A percentile compares a stretch with the other conserved stretches of the same genome.
These are phyloP conservation scores for Rhorus exstirpatorius DNA, from an alignment of 2,888 invertebrate species.

Conservation along the genomic window DNA sequence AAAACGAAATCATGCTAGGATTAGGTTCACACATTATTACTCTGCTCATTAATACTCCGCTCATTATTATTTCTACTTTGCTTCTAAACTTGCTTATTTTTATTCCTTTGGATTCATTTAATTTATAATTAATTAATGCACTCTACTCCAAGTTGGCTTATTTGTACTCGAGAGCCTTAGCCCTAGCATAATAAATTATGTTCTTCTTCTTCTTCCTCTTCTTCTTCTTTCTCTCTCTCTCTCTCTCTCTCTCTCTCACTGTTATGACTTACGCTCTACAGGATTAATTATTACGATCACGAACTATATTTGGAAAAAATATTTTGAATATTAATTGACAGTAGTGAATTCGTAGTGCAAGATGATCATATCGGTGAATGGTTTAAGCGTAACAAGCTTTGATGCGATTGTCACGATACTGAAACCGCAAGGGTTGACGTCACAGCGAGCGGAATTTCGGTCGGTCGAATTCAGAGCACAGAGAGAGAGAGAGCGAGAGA, in stretches of 20 bases:
- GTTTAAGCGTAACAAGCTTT: conserved; percentile 33
- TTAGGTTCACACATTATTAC: too few relatives aligned
- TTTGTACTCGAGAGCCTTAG: too few relatives aligned
- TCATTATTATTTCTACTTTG: too few relatives aligned
- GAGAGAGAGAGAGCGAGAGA: conserved; percentile 7
- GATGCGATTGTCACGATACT: conserved; percentile 39
- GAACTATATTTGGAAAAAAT: neutral
- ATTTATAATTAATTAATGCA: too few relatives aligned
- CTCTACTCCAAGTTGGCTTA: too few relatives aligned
- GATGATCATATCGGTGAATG: conserved; percentile 7
- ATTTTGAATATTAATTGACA: neutral
- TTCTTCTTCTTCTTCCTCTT: too few relatives aligned
- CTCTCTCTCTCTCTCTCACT: too few relatives aligned
- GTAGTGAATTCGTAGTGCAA: neutral
- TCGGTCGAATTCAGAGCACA: conserved; percentile 42
- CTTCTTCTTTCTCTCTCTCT: too few relatives aligned
- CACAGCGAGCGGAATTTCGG: conserved; percentile 55
- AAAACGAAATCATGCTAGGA: too few relatives aligned
- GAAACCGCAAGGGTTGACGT: conserved; percentile 46
- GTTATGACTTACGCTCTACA: neutral
- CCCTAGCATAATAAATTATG: too few relatives aligned
- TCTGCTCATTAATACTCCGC: too few relatives aligned
- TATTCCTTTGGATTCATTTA: neutral
- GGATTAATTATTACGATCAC: conserved; percentile 8
- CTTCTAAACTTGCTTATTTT: too few relatives aligned